Evolutionary conservation across 2,797 vertebrate species (phyloP).

Genomic region (Anniella stebbinsi): DNA sequence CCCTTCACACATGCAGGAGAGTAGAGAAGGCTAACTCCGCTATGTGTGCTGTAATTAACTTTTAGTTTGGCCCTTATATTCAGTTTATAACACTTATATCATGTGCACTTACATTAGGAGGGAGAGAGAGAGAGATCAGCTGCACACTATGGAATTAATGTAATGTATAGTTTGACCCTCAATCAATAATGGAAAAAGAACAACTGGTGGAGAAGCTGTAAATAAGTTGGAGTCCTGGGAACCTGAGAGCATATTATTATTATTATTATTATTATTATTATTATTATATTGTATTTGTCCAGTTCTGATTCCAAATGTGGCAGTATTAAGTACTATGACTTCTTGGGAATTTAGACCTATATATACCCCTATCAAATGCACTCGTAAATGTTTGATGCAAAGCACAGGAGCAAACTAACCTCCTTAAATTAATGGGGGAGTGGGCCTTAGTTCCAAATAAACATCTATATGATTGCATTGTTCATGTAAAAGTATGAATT

Average conservation of each 20-base stretch:
- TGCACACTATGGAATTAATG: too few species aligned
- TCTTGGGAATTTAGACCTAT: conserved; percentile 15
- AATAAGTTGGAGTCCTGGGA: background rate
- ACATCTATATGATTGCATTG: too few species aligned
- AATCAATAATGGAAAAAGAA: background rate
- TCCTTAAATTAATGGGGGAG: background rate
- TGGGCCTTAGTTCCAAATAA: too few species aligned
- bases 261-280: too few species aligned
- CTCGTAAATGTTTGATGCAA: background rate
- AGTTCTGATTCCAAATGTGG: conserved; percentile 4
- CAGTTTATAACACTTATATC: background rate
- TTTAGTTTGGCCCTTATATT: background rate
- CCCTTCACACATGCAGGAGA: too few species aligned
- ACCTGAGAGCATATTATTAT: background rate
- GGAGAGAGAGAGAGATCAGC: too few species aligned
- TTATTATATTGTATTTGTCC: conserved; percentile 8
- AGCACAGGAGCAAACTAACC: background rate
- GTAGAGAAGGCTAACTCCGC: too few species aligned
- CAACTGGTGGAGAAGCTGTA: background rate
- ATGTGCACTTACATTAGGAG: too few species aligned
- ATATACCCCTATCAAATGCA: background rate
- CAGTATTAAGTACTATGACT: background rate
- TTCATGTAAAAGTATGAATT: too few species aligned
- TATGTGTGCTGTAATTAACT: too few species aligned
- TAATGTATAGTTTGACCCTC: too few species aligned